Percentiles rank a stretch among this genome's conserved stretches.
Evolutionary conservation across 2,113 vertebrate species (phyloP).

Genomic region (Strix uralensis): DNA sequence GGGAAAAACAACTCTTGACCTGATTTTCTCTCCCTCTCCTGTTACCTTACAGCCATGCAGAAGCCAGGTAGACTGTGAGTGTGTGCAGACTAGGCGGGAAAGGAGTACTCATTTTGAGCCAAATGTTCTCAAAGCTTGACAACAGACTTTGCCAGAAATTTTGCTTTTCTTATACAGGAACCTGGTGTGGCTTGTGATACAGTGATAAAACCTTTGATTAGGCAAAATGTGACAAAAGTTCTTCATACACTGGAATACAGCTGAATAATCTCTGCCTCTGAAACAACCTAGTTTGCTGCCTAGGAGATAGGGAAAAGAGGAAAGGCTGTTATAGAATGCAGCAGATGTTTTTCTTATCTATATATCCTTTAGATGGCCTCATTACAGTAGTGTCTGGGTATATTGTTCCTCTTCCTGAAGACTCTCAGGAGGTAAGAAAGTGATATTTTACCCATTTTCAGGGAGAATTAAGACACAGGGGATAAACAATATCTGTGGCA

Average conservation of each 20-base stretch:
- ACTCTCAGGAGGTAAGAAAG: neutral
- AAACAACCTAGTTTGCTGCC: neutral
- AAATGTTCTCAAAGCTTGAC: neutral
- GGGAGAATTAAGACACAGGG: neutral
- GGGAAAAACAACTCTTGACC: constrained; percentile 41
- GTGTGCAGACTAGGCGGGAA: neutral
- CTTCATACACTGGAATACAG: neutral
- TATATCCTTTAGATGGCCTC: constrained; percentile 8
- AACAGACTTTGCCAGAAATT: constrained; percentile 6
- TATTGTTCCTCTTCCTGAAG: constrained; percentile 25
- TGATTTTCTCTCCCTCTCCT: constrained; percentile 34
- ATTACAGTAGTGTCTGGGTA: neutral
- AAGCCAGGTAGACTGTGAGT: constrained; percentile 11
- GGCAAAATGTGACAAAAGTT: constrained; percentile 4
- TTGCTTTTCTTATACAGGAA: constrained; percentile 37
- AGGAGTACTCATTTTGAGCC: neutral
- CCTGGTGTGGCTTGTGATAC: constrained; percentile 36
- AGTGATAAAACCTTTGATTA: constrained; percentile 46
- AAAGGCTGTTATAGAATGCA: neutral
- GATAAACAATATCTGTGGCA: neutral
- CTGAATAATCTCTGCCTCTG: neutral
- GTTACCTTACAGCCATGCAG: neutral
- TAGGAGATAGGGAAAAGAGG: constrained; percentile 21
- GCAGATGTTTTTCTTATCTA: constrained; percentile 46
- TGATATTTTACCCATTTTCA: neutral